Conservation (phyloP, 2,797 vertebrate genomes). For the Sebastolobus alascanus region DNA sequence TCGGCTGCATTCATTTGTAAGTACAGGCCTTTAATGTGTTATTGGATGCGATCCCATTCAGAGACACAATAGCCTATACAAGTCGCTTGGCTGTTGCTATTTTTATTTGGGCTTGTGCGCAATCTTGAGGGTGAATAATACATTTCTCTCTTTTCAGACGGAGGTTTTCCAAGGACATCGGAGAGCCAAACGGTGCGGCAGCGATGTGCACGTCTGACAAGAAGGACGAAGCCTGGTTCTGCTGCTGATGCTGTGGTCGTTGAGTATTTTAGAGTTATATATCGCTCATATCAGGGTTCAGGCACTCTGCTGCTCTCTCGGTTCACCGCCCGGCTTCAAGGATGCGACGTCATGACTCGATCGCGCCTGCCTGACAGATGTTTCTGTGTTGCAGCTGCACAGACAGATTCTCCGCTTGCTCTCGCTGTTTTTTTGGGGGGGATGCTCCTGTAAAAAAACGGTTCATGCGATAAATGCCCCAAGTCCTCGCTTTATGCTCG, state of each 20-base stretch:
- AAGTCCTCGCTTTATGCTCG: constrained; percentile 44
- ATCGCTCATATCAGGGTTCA: constrained; percentile 30
- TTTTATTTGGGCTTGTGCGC: not conserved
- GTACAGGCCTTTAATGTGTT: not conserved
- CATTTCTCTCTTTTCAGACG: not conserved
- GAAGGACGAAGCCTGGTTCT: constrained; percentile 44
- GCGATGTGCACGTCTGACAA: constrained; percentile 64
- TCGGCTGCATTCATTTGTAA: constrained; percentile 20
- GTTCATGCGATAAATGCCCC: constrained; percentile 34
- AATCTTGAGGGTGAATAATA: constrained; percentile 16
- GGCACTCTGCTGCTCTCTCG: constrained; percentile 17
- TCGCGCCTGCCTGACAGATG: constrained; percentile 71
- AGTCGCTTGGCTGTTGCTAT: constrained; percentile 16
- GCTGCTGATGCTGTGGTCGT: constrained; percentile 22
- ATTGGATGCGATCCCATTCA: not conserved
- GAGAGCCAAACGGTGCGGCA: constrained; percentile 54
- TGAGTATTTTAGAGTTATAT: constrained; percentile 39
- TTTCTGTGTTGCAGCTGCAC: constrained; percentile 60
- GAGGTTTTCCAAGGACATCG: constrained; percentile 60
- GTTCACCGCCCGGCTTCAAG: constrained; percentile 39
- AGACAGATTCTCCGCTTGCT: constrained; percentile 22
- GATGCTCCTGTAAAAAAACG: constrained; percentile 18
- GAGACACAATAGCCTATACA: not conserved
- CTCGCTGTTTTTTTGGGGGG: not conserved
- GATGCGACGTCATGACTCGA: constrained; percentile 79